Percentiles rank a stretch among this genome's conserved stretches.
Conservation (phyloP, 1,140 invertebrate species). For the Bathynomus jamesi region DNA sequence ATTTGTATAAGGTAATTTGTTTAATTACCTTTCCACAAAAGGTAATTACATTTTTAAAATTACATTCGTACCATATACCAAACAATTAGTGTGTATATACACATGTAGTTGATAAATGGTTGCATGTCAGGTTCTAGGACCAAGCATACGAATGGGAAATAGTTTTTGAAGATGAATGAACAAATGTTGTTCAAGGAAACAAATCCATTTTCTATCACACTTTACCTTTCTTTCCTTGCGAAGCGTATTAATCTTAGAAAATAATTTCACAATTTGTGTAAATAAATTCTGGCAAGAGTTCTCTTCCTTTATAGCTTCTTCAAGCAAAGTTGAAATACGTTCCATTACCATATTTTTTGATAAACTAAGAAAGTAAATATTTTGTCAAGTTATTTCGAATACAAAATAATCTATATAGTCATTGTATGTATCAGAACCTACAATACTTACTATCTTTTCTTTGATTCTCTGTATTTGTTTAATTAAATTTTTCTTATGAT, state of each 20-base stretch:
- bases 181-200: too few relatives aligned
- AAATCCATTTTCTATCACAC: too few relatives aligned
- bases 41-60: background rate
- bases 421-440: background rate
- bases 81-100: background rate
- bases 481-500: too few relatives aligned
- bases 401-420: background rate
- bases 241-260: background rate
- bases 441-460: background rate
- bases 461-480: background rate
- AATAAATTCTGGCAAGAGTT: background rate
- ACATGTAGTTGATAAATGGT: background rate
- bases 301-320: background rate
- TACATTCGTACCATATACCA: background rate
- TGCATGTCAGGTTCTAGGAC: background rate
- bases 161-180: background rate
- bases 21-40: too few relatives aligned
- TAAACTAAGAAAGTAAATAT: background rate
- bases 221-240: background rate
- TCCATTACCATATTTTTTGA: background rate
- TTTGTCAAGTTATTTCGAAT: background rate
- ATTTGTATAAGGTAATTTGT: too few relatives aligned
- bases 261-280: background rate
- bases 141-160: background rate
- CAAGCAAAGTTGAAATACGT: background rate